Percentiles rank a stretch among this genome's conserved stretches.
Conservation (phyloP, 2,888 invertebrate species). For the Apantesis nais region DNA sequence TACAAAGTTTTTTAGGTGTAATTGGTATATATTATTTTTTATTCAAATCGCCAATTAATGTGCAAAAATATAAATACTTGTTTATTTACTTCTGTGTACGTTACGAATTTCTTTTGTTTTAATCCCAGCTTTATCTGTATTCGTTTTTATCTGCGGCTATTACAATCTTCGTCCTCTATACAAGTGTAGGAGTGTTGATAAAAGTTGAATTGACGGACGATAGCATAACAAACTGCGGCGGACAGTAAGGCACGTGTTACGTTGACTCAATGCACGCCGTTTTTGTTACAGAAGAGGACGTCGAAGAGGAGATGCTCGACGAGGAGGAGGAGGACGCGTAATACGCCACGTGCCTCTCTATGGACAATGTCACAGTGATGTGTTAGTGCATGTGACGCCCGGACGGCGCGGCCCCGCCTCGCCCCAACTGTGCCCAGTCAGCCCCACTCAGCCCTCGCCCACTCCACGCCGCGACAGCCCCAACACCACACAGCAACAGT, state of each 20-base stretch:
- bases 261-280: conserved; percentile 29
- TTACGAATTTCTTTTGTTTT: background rate
- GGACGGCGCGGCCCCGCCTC: conserved; percentile 79
- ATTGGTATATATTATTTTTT: conserved; percentile 28
- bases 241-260: conserved; percentile 18
- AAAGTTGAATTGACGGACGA: background rate
- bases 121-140: conserved; percentile 1
- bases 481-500: conserved; percentile 65
- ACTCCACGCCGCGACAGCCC: conserved; percentile 54
- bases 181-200: background rate
- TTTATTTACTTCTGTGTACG: conserved; percentile 3
- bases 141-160: conserved; percentile 6
- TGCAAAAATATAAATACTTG: conserved; percentile 2
- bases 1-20: conserved; percentile 27
- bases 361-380: conserved; percentile 86
- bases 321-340: conserved; percentile 85
- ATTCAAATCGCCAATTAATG: conserved; percentile 1
- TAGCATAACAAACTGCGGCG: background rate
- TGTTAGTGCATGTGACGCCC: conserved; percentile 83
- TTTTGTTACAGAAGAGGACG: conserved; percentile 82
- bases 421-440: conserved; percentile 83
- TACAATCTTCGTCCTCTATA: conserved; percentile 11
- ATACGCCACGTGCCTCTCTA: conserved; percentile 80
- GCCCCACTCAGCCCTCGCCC: too few relatives aligned
- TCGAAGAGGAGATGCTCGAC: conserved; percentile 80